phyloP scores from a whole-genome alignment of 2,797 vertebrate species.

The Salarias fasciatus region DNA sequence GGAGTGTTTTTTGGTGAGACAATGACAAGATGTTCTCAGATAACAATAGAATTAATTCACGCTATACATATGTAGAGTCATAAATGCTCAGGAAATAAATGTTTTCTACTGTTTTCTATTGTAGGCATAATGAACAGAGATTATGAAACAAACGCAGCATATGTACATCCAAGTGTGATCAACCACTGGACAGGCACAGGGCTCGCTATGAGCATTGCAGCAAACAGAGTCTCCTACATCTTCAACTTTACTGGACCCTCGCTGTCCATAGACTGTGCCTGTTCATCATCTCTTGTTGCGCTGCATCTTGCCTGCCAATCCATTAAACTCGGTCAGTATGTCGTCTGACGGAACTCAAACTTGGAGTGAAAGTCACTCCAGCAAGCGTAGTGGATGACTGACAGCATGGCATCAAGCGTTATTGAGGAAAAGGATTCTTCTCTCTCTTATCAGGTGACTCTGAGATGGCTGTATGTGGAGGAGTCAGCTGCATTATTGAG shows the following conservation, averaged over 20 bases:
- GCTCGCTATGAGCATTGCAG: constrained; percentile 85
- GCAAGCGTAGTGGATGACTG: not conserved
- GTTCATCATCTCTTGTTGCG: constrained; percentile 89
- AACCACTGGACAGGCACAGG: constrained; percentile 87
- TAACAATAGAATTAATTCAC: too few relatives aligned
- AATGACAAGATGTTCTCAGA: not conserved
- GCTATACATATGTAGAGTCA: too few relatives aligned
- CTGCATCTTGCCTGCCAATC: constrained; percentile 85
- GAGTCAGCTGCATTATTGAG: constrained; percentile 86
- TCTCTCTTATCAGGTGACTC: constrained; percentile 85
- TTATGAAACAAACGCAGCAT: constrained; percentile 76
- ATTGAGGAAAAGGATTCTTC: accelerated
- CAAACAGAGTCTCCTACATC: constrained; percentile 88
- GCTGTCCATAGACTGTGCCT: constrained; percentile 85
- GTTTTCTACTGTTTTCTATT: not conserved
- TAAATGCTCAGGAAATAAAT: too few relatives aligned
- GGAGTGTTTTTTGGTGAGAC: constrained; percentile 85
- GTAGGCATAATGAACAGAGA: constrained; percentile 91
- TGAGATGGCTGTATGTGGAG: constrained; percentile 89
- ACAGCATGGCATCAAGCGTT: not conserved
- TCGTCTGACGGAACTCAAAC: not conserved
- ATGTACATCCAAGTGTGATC: constrained; percentile 67
- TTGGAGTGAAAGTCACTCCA: not conserved
- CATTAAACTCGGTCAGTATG: constrained; percentile 86
- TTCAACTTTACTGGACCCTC: constrained; percentile 92